Base-by-base conservation (phyloP, 2,888 invertebrate species). In the Mesorhabditis spiculigera region DNA sequence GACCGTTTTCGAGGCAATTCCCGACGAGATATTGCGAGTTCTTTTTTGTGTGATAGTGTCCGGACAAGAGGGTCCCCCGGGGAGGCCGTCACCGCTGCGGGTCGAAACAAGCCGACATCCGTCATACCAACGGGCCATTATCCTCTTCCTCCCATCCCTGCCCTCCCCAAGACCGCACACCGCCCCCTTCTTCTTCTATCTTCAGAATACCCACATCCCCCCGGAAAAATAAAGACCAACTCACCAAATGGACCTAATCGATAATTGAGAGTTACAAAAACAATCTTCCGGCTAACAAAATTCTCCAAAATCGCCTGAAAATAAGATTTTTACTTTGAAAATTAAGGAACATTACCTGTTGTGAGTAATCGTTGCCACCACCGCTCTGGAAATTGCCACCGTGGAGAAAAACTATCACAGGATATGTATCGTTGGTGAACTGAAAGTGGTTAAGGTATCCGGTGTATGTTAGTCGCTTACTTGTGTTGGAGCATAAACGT, bases 351-450 rank as follows among this genome's bases (percentile, higher is more conserved):
- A 2, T 43, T 4, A 71, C 71, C 61, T 73, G 75, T 71, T 80
- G 80, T 42, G 78, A 77, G 65, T 76, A 75, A 73, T 80, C 80
- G 66, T 73, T 76, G 63, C 78, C 78, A 68, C 74, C 79, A 50
- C 95, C 95, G 67, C 91, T 91, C 61, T 91, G 90, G 87, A 94
- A 95, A 86, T 94, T 93, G 0, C 95, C 95, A 0, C 94, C 95
- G 87, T 96, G 95, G 78, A 96, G 93, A 87, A 94, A 94, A 68
- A 96, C 90, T 92, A 96, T 93, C 1, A 95, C 94, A 0, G 95
- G 93, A 87, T 92, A 94, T 64, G 81, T 83, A 72, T 83, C 82
- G 73, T 86, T 85, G 45, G 81, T 82, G 74, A 82, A 84, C 75
- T 83, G 77, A n/a, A 13, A 44, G 42, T 66, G 10, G 10, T 50